Percentiles rank a stretch among this genome's conserved stretches.
Conservation (phyloP, 2,888 invertebrate species). For the Zonitis immaculata region DNA sequence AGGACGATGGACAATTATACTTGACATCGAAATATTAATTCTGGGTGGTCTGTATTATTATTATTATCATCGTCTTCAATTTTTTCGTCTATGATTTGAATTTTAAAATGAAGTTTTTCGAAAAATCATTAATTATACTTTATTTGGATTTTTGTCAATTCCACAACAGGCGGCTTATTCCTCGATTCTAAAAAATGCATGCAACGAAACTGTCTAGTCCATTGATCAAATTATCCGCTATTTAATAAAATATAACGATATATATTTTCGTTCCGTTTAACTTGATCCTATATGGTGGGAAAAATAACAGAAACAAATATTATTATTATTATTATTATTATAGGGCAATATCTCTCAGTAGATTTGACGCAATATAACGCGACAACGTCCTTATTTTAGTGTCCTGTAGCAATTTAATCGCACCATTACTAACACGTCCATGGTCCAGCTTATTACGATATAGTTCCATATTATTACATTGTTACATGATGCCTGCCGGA, state of each 20-base stretch:
- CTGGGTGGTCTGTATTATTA: constrained; percentile 15
- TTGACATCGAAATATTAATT: constrained; percentile 7
- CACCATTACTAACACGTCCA: constrained; percentile 33
- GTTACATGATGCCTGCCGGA: constrained; percentile 30
- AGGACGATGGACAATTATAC: constrained; percentile 4
- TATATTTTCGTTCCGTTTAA: constrained; percentile 4
- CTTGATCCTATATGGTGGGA: constrained; percentile 9
- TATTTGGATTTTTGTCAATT: no score
- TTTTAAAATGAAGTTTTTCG: no score
- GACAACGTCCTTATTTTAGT: constrained; percentile 27
- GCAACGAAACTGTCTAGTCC: no score
- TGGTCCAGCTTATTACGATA: constrained; percentile 31
- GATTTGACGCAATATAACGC: constrained; percentile 31
- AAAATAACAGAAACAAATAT: constrained; percentile 23
- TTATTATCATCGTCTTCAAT: background rate
- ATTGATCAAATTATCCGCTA: no score
- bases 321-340: no score
- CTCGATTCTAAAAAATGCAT: no score
- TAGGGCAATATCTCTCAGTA: constrained; percentile 21
- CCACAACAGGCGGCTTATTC: no score
- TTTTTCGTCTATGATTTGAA: no score
- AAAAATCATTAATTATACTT: no score
- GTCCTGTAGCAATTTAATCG: constrained; percentile 30
- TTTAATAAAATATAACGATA: no score
- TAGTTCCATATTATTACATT: constrained; percentile 34